phyloP scores from a whole-genome alignment of 2,888 invertebrate species.

The Metallyticus violacea region DNA sequence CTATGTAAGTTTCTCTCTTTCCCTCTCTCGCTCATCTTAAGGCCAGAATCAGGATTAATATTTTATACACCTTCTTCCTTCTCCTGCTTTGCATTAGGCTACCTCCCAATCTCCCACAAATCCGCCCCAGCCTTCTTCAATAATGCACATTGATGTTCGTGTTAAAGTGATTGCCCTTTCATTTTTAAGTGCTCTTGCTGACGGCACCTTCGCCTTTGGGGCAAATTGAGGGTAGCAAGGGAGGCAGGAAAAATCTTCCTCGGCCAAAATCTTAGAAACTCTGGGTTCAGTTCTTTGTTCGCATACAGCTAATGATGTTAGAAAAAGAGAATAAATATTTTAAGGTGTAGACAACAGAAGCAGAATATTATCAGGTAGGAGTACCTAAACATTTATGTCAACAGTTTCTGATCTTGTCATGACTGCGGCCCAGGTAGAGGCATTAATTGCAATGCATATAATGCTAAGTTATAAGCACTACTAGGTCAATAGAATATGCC shows the following conservation, averaged over 20 bases:
- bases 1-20: background rate
- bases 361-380: too few species aligned
- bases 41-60: constrained; percentile 7
- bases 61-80: background rate
- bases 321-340: too few species aligned
- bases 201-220: background rate
- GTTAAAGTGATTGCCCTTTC: constrained; percentile 32
- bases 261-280: background rate
- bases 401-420: too few species aligned
- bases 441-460: too few species aligned
- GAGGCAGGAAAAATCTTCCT: too few species aligned
- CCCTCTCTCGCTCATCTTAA: background rate
- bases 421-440: too few species aligned
- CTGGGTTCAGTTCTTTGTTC: too few species aligned
- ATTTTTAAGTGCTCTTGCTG: constrained; percentile 23
- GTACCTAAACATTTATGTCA: too few species aligned
- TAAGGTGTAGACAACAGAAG: too few species aligned
- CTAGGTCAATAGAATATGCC: too few species aligned
- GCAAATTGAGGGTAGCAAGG: background rate
- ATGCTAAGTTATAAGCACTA: too few species aligned
- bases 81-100: background rate
- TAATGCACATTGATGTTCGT: constrained; percentile 23
- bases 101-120: background rate
- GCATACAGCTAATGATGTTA: too few species aligned
- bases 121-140: constrained; percentile 21